phyloP scores from a whole-genome alignment of 1,140 invertebrate species.

The Sinonovacula constricta region DNA sequence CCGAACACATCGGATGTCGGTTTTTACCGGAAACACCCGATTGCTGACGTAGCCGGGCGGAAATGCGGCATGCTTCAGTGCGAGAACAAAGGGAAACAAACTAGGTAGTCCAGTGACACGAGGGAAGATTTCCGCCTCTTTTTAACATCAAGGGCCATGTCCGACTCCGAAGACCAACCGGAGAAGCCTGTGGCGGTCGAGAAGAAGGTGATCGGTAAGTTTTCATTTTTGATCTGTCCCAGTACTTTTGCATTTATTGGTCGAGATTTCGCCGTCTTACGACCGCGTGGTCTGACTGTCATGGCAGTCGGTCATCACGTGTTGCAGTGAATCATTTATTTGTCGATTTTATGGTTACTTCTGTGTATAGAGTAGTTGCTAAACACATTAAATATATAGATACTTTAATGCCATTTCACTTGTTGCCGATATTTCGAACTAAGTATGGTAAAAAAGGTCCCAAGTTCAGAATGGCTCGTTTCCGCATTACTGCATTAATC shows the following conservation, averaged over 20 bases:
- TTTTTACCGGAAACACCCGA: neutral
- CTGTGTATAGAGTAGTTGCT: no score
- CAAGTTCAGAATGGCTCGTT: no score
- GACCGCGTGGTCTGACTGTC: slow-evolving; percentile 25
- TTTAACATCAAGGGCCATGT: slow-evolving; percentile 60
- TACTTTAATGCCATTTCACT: no score
- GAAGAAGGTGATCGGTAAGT: slow-evolving; percentile 71
- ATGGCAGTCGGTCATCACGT: neutral
- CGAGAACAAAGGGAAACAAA: slow-evolving; percentile 57
- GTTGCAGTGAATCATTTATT: neutral
- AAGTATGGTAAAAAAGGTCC: no score
- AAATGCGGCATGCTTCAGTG: slow-evolving; percentile 49
- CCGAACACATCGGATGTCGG: neutral
- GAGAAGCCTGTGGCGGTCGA: slow-evolving; percentile 55
- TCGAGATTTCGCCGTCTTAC: slow-evolving; percentile 22
- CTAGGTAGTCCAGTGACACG: slow-evolving; percentile 36
- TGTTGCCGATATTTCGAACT: no score
- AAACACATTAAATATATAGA: no score
- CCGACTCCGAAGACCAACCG: slow-evolving; percentile 62
- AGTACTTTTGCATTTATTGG: neutral
- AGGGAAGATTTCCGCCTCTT: slow-evolving; percentile 42
- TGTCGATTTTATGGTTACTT: no score
- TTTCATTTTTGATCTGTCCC: neutral
- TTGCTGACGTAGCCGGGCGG: slow-evolving; percentile 2
- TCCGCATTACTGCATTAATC: no score